Evolutionary conservation across 2,113 vertebrate species (phyloP), one percentile per base, ranked within the genome.

Genomic region (cattle (Bos taurus)): DNA sequence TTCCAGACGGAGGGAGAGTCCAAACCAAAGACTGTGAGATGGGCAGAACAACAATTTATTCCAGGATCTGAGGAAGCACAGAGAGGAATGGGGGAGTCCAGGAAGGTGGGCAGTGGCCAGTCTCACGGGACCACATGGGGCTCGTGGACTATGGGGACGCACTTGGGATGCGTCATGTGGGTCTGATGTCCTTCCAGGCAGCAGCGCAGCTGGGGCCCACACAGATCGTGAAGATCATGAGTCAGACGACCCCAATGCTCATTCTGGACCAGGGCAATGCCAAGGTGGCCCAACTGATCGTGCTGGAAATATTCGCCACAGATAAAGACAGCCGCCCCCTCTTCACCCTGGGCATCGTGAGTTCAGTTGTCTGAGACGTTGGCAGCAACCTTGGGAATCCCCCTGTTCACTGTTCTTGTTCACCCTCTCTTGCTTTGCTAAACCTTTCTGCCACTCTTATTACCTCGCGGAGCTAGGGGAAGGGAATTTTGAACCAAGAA

Each of bases 321-420:
- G 90, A 57, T 0, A 13, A 92, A 92, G 92, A 52, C 56, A 54
- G 0, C 59, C 93, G 40, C 33, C 96, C 98, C 28, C 23, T 98
- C 81, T 98, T 98, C 90, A 97, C 98, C n/a, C 81, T 98, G 36
- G 98, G 98, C 96, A 97, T 98, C 0, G 98, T 98, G 84, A 98
- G 98, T 98, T 74, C 91, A 21, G 2, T 5, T 9, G 3, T 54
- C 62, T 30, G 6, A 17, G 48, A 25, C 17, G 0, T 2, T 8
- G 59, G 74, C 43, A 46, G 48, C 48, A 56, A 14, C 21, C 10
- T 36, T 33, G 54, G 46, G 33, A n/a, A 21, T 2, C 14, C 23
- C 52, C 3, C 56, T 48, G 13, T 13, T 56, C 16, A 23, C 77
- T 16, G 9, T 21, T 86, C 36, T 59, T 80, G 8, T 43, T 36